These are phyloP conservation scores for Lepus timidus DNA, from an alignment of 2,113 vertebrate species.

Conservation along the genomic window DNA sequence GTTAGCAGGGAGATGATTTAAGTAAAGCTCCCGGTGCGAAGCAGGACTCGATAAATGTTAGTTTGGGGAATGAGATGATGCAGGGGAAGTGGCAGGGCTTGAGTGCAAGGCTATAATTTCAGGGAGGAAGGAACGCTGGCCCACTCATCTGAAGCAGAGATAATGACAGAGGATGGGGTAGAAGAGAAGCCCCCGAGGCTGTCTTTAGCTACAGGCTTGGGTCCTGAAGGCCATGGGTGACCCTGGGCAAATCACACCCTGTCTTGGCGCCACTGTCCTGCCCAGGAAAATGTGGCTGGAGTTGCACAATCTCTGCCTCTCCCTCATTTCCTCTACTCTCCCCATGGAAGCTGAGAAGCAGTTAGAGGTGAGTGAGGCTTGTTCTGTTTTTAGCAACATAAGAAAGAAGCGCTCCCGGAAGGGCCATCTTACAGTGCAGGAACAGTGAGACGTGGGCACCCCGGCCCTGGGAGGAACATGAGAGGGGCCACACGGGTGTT, in stretches of 20 bases:
- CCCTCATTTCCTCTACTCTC: background rate
- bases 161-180: conserved; percentile 57
- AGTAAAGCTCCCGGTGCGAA: background rate
- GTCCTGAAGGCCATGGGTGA: background rate
- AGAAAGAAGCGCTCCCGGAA: background rate
- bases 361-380: background rate
- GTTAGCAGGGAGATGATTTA: background rate
- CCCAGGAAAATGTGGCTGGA: background rate
- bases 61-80: background rate
- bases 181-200: background rate
- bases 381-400: background rate
- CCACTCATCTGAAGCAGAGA: background rate
- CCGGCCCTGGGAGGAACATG: background rate
- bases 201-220: background rate
- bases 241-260: conserved; percentile 12
- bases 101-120: conserved; percentile 49
- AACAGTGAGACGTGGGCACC: background rate
- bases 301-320: background rate
- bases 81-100: background rate
- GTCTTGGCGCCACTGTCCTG: background rate
- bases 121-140: conserved; percentile 11
- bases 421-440: background rate
- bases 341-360: background rate
- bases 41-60: background rate
- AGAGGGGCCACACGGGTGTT: background rate